These are phyloP conservation scores for Craniophora ligustri DNA, from an alignment of 2,888 invertebrate species.

Conservation along the genomic window DNA sequence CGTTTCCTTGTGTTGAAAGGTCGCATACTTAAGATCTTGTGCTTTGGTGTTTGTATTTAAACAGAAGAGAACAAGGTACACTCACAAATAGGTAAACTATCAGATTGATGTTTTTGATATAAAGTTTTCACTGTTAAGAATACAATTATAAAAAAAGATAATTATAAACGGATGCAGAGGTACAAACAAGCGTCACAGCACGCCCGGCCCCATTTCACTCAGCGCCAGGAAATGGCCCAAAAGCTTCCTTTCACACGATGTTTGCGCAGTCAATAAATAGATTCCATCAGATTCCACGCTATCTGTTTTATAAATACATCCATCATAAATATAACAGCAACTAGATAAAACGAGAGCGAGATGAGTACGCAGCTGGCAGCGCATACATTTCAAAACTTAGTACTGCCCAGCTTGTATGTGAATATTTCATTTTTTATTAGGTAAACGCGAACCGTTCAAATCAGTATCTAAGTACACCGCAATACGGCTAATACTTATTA, in stretches of 20 bases:
- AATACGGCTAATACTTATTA: too few relatives aligned
- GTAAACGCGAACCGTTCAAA: too few relatives aligned
- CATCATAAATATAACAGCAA: constrained; percentile 67
- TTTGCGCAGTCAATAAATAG: constrained; percentile 85
- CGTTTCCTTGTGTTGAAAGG: constrained; percentile 52
- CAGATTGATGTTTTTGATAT: background rate
- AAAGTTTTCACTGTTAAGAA: constrained; percentile 5
- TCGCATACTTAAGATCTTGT: constrained; percentile 50
- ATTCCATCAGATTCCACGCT: constrained; percentile 69
- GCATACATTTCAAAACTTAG: background rate
- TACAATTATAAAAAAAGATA: constrained; percentile 68
- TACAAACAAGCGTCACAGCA: constrained; percentile 78
- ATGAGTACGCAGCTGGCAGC: background rate
- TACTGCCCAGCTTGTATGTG: background rate
- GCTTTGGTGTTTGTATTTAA: constrained; percentile 32
- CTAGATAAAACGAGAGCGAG: constrained; percentile 35
- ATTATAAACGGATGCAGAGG: constrained; percentile 79
- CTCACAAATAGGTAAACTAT: background rate
- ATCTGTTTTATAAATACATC: constrained; percentile 71
- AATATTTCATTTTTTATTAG: too few relatives aligned
- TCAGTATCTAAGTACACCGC: too few relatives aligned
- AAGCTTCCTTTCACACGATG: constrained; percentile 81
- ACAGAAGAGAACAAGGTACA: constrained; percentile 19
- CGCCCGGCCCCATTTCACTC: constrained; percentile 81
- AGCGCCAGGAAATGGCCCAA: constrained; percentile 82